Evolutionary conservation across 2,888 invertebrate genomes (phyloP), one percentile per base, ranked within the genome.

Genomic region (Andrena minutula): DNA sequence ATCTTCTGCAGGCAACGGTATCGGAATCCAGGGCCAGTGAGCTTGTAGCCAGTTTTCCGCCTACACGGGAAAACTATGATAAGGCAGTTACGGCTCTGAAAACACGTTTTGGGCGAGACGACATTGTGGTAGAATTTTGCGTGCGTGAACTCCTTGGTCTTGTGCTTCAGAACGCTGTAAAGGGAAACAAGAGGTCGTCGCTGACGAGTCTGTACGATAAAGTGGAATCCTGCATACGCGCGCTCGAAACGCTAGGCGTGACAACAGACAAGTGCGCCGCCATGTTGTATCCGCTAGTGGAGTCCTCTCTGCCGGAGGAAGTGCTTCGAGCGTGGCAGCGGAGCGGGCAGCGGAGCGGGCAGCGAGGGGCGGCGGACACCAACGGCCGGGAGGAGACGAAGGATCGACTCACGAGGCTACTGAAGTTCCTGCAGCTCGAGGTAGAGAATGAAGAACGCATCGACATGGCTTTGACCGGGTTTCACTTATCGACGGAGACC

Each of bases 41-140:
- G 28, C 2, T 51, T 8, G 65, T 49, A 10, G 12, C 28, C 2
- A 65, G 65, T 65, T 65, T 41, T 12, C 60, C 60, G 6, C 70
- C 70, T 12, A 70, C 60, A 0, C 32, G 41, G 7, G 58, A 70
- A 5, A 68, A 68, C 35, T 68, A 68, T 20, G 20, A 68, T 20
- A 30, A 70, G 4, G 49, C 60, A 12, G 70, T 47, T 8, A 61
- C 49, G 88, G 41, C 30, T 20, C 32, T 68, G 56, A 75, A 63
- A 53, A 71, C 32, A 28, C 70, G 75, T 26, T 75, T 80, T n/a
- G 79, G 75, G 0, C 66, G 77, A 16, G 77, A 66, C 6, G 71
- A 77, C 20, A 20, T 77, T 5, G 35, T 35, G 23, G 47, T 77
- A 2, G 71, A 72, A 32, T 58, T 65, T 2, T 77, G 72, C 26